Evolutionary conservation across 2,888 invertebrate species (phyloP), one percentile per base, ranked within the genome.

Genomic region (Ischnus inquisitorius): DNA sequence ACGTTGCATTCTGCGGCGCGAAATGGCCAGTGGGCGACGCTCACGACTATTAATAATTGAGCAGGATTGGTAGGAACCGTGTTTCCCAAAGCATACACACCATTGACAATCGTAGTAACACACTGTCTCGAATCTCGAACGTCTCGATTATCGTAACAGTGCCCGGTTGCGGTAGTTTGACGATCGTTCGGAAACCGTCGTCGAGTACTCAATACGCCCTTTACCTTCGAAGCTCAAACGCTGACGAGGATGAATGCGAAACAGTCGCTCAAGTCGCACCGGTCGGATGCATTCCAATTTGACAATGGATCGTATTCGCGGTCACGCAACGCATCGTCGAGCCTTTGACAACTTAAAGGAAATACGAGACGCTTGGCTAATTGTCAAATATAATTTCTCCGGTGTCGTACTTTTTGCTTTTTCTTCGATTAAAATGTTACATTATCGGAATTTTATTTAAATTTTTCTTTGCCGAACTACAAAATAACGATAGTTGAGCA

Each of bases 21-120:
- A 74, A 28, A 57, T 28, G 68, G 72, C 22, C 16, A 57, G 22
- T 28, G 77, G 60, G 46, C 78, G 68, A 60, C 54, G 82, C 64
- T 79, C 82, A 60, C 54, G 85, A 86, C 84, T 88, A 86, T 89
- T 89, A 89, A 89, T 89, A 86, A 89, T 87, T 82, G 83, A 83
- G 77, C 79, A 79, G 80, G 57, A 64, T 39, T 16, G 10, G 34
- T 48, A 39, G 41, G 14, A 46, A 57, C 25, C 51, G 62, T 51
- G 34, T 78, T 72, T 74, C 67, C 46, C 41, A 74, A 82, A 82
- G 43, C 67, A 10, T 41, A 12, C 22, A n/a, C 22, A 69, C 54
- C 60, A 60, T 57, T 77, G 76, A 65, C 22, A 41, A 76, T 43
- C 69, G 69, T 46, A 46, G 62, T 62, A 34, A 39, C 43, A 25